phyloP scores from a whole-genome alignment of 1,140 invertebrate species.

The Drosophila pallidifrons region DNA sequence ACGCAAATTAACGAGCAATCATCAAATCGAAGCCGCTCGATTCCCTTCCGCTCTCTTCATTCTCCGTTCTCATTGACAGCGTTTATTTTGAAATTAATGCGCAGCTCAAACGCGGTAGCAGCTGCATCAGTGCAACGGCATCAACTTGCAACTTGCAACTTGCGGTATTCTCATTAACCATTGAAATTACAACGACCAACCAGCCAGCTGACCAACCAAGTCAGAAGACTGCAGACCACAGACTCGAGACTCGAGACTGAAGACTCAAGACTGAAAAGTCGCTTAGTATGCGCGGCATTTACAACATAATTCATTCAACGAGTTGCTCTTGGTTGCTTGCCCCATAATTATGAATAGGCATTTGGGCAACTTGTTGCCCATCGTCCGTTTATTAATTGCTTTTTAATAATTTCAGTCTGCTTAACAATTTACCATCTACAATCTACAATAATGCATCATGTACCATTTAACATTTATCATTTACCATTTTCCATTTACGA shows the following conservation, averaged over 20 bases:
- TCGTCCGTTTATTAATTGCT: constrained; percentile 74
- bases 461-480: background rate
- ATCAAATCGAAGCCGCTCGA: constrained; percentile 76
- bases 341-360: constrained; percentile 71
- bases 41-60: constrained; percentile 28
- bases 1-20: constrained; percentile 84
- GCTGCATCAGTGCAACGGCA: constrained; percentile 39
- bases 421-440: constrained; percentile 56
- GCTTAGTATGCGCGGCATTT: constrained; percentile 71
- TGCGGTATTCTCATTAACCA: constrained; percentile 80
- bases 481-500: background rate
- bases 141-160: constrained; percentile 35
- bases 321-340: constrained; percentile 10
- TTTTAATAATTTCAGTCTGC: constrained; percentile 74
- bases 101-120: constrained; percentile 59
- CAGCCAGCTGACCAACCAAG: background rate
- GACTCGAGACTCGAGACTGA: background rate
- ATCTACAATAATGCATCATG: constrained; percentile 2
- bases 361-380: constrained; percentile 59
- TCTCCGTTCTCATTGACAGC: constrained; percentile 47
- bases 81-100: constrained; percentile 80
- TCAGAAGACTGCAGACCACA: background rate
- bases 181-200: constrained; percentile 68
- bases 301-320: constrained; percentile 76
- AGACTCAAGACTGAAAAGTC: constrained; percentile 16